Conservation (phyloP, 1,140 invertebrate genomes). For the Lerema accius region DNA sequence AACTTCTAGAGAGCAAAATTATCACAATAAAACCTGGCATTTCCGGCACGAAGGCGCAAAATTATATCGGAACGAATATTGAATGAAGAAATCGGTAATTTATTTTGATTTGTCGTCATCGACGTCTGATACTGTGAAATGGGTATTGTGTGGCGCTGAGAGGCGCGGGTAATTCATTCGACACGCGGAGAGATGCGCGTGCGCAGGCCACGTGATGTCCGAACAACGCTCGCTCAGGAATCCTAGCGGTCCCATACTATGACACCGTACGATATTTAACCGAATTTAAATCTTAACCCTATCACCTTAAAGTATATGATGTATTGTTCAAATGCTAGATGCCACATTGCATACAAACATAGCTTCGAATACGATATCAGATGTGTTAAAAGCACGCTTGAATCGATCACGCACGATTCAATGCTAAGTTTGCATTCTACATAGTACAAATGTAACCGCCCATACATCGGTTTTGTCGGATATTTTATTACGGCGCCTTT, state of each 20-base stretch:
- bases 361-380: conserved; percentile 15
- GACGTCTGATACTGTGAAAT: conserved; percentile 61
- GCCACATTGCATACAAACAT: conserved; percentile 21
- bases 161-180: conserved; percentile 68
- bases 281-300: conserved; percentile 1
- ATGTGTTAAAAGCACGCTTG: conserved; percentile 9
- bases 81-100: conserved; percentile 73
- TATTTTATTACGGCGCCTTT: not conserved
- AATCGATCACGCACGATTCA: conserved; percentile 20
- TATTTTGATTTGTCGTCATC: conserved; percentile 70
- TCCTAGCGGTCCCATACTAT: conserved; percentile 24
- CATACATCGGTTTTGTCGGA: not conserved
- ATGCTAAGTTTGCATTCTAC: conserved; percentile 10
- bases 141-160: conserved; percentile 62
- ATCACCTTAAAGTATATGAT: conserved; percentile 2
- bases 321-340: no score
- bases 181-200: conserved; percentile 59
- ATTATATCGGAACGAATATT: conserved; percentile 78
- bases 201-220: conserved; percentile 50
- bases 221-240: conserved; percentile 27
- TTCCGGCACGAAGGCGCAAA: conserved; percentile 56
- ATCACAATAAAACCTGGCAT: no score
- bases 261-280: not conserved
- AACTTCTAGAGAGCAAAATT: no score
- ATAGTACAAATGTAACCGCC: not conserved